Evolutionary conservation across 2,113 vertebrate species (phyloP), one percentile per base, ranked within the genome.

Genomic region (Progne subis): DNA sequence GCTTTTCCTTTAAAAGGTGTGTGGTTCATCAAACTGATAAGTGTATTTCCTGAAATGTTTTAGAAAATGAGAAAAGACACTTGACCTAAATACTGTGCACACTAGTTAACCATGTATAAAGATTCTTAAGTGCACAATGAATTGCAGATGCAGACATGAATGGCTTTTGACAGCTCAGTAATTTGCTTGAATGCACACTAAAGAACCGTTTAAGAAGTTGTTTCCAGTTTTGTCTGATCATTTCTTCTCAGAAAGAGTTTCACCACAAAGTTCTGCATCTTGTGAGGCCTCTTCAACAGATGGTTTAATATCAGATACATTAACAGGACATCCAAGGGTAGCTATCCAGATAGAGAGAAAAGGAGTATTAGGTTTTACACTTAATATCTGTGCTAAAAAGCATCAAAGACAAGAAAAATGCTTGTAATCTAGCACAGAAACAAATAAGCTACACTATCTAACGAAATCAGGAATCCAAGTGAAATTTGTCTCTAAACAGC

Each of bases 221-320:
- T 34, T 93, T 97, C 91, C 77, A 94, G 69, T 92, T 97, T 93
- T 91, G 17, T 65, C 26, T 90, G 61, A 59, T 75, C 74, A 97
- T 82, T 98, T 97, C 86, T 97, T 97, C 75, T 97, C 82, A 56
- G 90, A 71, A 81, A 23, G 56, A 85, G 26, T 70, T 96, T 97
- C 59, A 88, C 72, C 72, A 63, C 49, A 25, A n/a, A 74, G 46
- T 55, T 74, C 63, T 43, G 39, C 32, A 49, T 77, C 80, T 46
- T n/a, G 41, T 0, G 84, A 67, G 77, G 31, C 49, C 21, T 98
- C 96, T 64, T 95, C 94, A 65, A 80, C 92, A 88, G 94, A 72
- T 10, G 91, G 79, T 81, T 96, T 88, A 87, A 72, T 89, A 60
- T 93, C 50, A 76, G 89, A 44, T 49, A 47, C 61, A 67, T 81